phyloP scores from a whole-genome alignment of 2,797 vertebrate genomes.

The Morus bassanus region DNA sequence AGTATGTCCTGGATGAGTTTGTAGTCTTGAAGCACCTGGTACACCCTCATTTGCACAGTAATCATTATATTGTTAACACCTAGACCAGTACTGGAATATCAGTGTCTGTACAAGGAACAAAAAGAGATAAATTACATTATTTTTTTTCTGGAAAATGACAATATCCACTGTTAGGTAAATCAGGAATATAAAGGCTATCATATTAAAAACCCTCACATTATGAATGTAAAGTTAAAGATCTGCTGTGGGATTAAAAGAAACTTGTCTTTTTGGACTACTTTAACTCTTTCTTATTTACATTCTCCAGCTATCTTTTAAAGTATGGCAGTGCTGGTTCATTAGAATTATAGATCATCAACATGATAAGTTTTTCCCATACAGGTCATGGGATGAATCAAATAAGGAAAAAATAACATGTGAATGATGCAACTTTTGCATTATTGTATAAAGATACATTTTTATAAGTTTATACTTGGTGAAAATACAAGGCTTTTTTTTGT shows the following conservation, averaged over 20 bases:
- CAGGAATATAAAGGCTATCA: fast-evolving
- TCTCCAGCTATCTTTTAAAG: not conserved
- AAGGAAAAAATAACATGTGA: not conserved
- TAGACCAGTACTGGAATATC: not conserved
- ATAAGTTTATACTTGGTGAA: not conserved
- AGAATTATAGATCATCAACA: not conserved
- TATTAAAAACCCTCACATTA: not conserved
- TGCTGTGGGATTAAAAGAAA: not conserved
- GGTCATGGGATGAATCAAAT: not conserved
- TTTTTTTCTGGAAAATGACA: not conserved
- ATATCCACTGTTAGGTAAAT: not conserved
- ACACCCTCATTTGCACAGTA: not conserved
- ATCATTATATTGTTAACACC: not conserved
- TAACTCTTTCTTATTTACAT: not conserved
- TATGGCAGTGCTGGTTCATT: not conserved
- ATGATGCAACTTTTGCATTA: not conserved
- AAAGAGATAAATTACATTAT: not conserved
- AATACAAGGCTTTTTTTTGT: not conserved
- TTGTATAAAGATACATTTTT: not conserved
- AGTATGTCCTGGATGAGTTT: not conserved
- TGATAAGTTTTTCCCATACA: not conserved
- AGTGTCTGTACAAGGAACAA: not conserved
- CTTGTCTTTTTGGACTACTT: not conserved
- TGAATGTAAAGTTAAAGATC: not conserved
- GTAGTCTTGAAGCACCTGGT: not conserved